These are phyloP conservation scores for Scarus forsteni DNA, from an alignment of 2,797 vertebrate genomes.

Conservation along the genomic window DNA sequence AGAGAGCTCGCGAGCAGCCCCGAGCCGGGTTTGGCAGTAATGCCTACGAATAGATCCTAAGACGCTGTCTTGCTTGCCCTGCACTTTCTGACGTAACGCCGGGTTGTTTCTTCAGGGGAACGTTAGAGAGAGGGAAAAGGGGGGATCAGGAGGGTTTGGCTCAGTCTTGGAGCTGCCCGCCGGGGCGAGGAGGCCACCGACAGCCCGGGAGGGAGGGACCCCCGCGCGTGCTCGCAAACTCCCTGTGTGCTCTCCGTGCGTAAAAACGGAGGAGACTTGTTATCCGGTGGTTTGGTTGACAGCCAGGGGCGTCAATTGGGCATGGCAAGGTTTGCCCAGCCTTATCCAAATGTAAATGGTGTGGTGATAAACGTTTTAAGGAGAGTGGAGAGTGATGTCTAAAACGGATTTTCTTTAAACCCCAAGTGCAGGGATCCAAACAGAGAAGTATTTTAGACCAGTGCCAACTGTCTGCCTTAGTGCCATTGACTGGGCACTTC, in stretches of 20 bases:
- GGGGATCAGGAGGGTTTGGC: slow-evolving; percentile 61
- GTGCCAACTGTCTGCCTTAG: background rate
- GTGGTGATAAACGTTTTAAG: slow-evolving; percentile 23
- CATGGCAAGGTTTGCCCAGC: slow-evolving; percentile 21
- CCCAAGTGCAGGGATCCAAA: background rate
- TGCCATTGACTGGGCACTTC: background rate
- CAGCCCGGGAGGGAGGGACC: slow-evolving; percentile 55
- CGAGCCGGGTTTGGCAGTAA: slow-evolving; percentile 80
- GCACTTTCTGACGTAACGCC: slow-evolving; percentile 87
- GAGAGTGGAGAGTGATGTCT: slow-evolving; percentile 14
- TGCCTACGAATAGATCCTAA: slow-evolving; percentile 83
- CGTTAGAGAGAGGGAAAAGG: slow-evolving; percentile 73
- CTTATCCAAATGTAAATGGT: slow-evolving; percentile 22
- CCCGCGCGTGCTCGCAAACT: slow-evolving; percentile 52
- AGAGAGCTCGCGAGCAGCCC: slow-evolving; percentile 77
- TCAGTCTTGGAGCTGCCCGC: slow-evolving; percentile 65
- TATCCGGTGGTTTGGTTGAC: slow-evolving; percentile 46
- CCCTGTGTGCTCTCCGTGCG: slow-evolving; percentile 69
- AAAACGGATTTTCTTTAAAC: slow-evolving; percentile 7
- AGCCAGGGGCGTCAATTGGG: slow-evolving; percentile 36
- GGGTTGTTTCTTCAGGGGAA: slow-evolving; percentile 78
- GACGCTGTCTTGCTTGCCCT: slow-evolving; percentile 83
- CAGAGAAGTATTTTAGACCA: background rate
- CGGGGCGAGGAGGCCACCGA: slow-evolving; percentile 65
- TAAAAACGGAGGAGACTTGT: slow-evolving; percentile 60